Conservation (phyloP, 1,140 invertebrate species). For the Holotrichia oblita region DNA sequence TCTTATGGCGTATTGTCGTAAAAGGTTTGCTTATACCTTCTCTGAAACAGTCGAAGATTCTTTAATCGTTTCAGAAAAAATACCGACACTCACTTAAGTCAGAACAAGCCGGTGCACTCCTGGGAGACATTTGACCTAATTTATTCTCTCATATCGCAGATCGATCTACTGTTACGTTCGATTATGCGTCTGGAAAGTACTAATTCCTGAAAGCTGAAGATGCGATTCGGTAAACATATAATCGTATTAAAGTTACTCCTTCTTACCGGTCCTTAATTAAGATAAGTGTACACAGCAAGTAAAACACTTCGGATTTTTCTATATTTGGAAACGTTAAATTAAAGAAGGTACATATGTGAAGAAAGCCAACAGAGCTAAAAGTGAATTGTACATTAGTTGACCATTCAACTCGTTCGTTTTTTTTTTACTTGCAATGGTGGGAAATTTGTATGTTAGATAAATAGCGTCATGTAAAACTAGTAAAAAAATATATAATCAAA, state of each 20-base stretch:
- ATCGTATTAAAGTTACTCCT: not conserved
- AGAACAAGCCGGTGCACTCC: slow-evolving; percentile 19
- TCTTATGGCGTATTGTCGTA: not conserved
- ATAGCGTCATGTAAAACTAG: too few species aligned
- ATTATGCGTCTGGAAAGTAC: not conserved
- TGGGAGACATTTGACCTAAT: slow-evolving; percentile 20
- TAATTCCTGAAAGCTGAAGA: not conserved
- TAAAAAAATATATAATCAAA: too few species aligned
- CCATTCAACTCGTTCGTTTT: not conserved
- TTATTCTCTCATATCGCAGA: slow-evolving; percentile 11
- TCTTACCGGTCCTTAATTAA: not conserved
- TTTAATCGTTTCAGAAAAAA: slow-evolving; percentile 22
- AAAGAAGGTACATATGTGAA: not conserved
- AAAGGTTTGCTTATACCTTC: not conserved
- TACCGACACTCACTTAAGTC: slow-evolving; percentile 9
- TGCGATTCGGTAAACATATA: not conserved
- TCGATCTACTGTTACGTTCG: slow-evolving; percentile 1
- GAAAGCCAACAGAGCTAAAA: not conserved
- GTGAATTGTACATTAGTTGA: not conserved
- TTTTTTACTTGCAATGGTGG: not conserved
- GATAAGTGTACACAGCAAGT: not conserved
- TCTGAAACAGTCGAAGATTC: not conserved
- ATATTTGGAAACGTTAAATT: too few species aligned
- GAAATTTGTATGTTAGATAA: not conserved
- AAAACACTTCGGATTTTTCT: not conserved